These are phyloP conservation scores for Cottus gobio DNA, from an alignment of 2,113 vertebrate species.

Conservation along the genomic window DNA sequence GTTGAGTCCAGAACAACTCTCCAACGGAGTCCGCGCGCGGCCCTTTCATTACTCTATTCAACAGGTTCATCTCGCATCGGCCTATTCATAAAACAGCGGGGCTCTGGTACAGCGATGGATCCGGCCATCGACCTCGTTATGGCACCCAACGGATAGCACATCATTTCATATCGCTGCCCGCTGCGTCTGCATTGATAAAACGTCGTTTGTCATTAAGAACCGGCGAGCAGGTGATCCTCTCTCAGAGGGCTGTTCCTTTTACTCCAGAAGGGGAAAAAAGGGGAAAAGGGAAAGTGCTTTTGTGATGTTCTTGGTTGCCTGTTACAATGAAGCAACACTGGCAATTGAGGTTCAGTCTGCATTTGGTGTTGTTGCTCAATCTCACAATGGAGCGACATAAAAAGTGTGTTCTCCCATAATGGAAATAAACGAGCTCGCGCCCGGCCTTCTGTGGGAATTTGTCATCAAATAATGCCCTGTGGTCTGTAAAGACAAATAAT, in stretches of 20 bases:
- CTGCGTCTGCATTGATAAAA: constrained; percentile 79
- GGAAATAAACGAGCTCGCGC: not conserved
- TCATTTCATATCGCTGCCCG: constrained; percentile 76
- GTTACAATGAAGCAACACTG: not conserved
- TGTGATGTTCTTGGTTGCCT: not conserved
- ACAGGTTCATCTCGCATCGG: constrained; percentile 67
- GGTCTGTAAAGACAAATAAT: constrained; percentile 50
- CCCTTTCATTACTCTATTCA: constrained; percentile 51
- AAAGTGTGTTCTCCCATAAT: constrained; percentile 1
- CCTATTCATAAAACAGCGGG: constrained; percentile 75
- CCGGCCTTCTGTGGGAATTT: constrained; percentile 22
- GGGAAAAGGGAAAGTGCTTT: not conserved
- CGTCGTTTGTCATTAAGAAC: constrained; percentile 74
- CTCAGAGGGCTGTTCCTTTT: constrained; percentile 15
- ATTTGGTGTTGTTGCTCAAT: not conserved
- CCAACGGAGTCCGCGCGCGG: not conserved
- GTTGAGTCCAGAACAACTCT: not conserved
- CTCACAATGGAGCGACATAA: not conserved
- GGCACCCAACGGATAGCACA: constrained; percentile 77
- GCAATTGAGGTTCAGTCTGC: not conserved
- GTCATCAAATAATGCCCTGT: constrained; percentile 17
- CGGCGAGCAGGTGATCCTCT: constrained; percentile 62
- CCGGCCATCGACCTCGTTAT: constrained; percentile 74
- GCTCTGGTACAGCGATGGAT: constrained; percentile 52
- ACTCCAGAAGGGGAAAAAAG: not conserved